Evolutionary conservation across 2,888 invertebrate genomes (phyloP), one percentile per base, ranked within the genome.

Genomic region (Andrena flavipes): DNA sequence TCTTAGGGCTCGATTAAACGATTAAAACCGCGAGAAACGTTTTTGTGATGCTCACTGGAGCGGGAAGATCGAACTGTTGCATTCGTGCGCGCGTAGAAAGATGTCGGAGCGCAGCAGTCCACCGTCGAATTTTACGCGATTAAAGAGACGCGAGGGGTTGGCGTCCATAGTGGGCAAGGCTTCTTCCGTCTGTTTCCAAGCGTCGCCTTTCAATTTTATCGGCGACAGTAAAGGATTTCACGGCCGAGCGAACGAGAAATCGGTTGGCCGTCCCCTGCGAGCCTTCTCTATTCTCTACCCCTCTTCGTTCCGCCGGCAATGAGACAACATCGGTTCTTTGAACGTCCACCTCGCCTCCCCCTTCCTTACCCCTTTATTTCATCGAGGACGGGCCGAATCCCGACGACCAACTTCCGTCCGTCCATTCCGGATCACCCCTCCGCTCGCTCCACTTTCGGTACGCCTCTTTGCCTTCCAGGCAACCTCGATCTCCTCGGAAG

Each of bases 191-290:
- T 26, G 60, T 54, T 56, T 16, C 29, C 48, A 7, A 33, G 26
- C 35, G 4, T 51, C 30, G 16, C 16, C 33, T 73, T 23, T 65
- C 65, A 72, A 65, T 59, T 23, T 49, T 6, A 77, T 64, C 71
- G 76, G 23, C 30, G 48, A 56, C 63, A 20, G 48, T 42, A 56
- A 56, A 71, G 54, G 30, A 63, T 71, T 76, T 71, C 56, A 63
- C 54, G 76, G 63, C 26, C 49, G 69, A 68, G 60, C 3, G 33
- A 30, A 13, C 74, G 76, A 63, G 71, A 64, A 71, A 76, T 76
- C 62, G 10, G 23, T 35, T 35, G 51, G 26, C 54, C 62, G 64
- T 64, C 16, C 23, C 20, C 76, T 6, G 42, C 62, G 8, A 54
- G 54, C 42, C 51, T 8, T 26, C 68, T 68, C 33, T 60, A 62